Percentiles rank a stretch among this genome's conserved stretches.
phyloP scores from a whole-genome alignment of 2,797 vertebrate species.

The Anguilla megastoma region DNA sequence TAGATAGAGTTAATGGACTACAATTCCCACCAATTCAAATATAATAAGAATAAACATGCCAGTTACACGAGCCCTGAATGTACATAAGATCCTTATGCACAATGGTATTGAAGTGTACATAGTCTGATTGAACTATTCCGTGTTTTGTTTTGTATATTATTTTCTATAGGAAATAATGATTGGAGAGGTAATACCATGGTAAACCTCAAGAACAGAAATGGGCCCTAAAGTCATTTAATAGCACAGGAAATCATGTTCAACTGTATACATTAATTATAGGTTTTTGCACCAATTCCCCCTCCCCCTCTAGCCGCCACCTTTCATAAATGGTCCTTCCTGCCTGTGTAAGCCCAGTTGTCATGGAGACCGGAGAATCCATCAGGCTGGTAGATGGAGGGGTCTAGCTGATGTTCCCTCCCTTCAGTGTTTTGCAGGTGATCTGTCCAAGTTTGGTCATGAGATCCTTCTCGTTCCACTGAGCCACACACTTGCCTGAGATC shows the following conservation, averaged over 20 bases:
- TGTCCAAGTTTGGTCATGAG: slow-evolving; percentile 90
- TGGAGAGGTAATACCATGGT: not conserved
- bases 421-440: slow-evolving; percentile 89
- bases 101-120: not conserved
- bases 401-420: slow-evolving; percentile 91
- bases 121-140: not conserved
- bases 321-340: not conserved
- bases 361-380: slow-evolving; percentile 13
- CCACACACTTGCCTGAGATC: slow-evolving; percentile 79
- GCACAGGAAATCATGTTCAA: not conserved
- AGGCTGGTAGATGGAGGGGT: slow-evolving; percentile 37
- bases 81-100: not conserved
- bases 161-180: not conserved
- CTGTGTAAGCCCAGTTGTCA: slow-evolving; percentile 22
- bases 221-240: not conserved
- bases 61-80: not conserved
- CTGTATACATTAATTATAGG: not conserved
- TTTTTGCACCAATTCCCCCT: not conserved
- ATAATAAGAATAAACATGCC: not conserved
- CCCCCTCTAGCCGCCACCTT: not conserved
- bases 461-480: slow-evolving; percentile 88
- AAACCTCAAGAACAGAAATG: not conserved
- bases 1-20: not conserved
- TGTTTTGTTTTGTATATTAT: not conserved
- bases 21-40: not conserved